Base-by-base conservation (phyloP, 1,140 invertebrate species). In the Diachasma alloeum region DNA sequence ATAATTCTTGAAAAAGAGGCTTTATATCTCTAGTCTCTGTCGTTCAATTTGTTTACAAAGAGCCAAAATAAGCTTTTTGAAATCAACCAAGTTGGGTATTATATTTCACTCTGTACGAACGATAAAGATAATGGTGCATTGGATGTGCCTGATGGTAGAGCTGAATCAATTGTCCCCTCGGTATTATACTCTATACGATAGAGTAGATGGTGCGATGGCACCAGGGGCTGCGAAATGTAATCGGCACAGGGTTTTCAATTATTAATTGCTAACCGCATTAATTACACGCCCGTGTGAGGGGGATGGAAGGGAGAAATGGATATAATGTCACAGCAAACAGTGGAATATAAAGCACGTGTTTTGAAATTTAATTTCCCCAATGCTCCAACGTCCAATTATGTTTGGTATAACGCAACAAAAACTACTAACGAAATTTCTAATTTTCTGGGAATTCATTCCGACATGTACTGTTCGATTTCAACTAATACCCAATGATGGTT, bases 211-310 rank as follows among this genome's bases (percentile, higher is more conserved):
- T 31, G 48, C 15, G 46, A n/a, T 70, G 31, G 75, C 11, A 22
- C 22, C 42, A 19, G 81, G 82, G 82, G 80, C 82, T 85, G 83
- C 82, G 82, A 87, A 89, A 88, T 88, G 86, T 89, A 88, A 88
- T 89, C 86, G 87, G 82, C 86, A 83, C 83, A 81, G 83, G 82
- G 81, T 80, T 78, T 37, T 88, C 84, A 87, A 89, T 87, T 89
- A 88, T 88, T 89, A 89, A 89, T 86, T 80, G 81, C 79, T 85
- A 86, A 87, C 84, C 87, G 81, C 85, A 84, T 87, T 89, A 88
- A 88, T 89, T 87, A 86, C 87, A 63, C 59, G 8, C 1, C 19
- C 59, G 15, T 63, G 22, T 63, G 19, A 63, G 59, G 59, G 59
- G 59, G 59, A 4, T 3, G 24, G 9, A 26, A 4, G 22, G 59